A percentile compares a stretch with the other conserved stretches of the same genome.
phyloP scores from a whole-genome alignment of 2,113 vertebrate genomes.

The Leucosticte australis region DNA sequence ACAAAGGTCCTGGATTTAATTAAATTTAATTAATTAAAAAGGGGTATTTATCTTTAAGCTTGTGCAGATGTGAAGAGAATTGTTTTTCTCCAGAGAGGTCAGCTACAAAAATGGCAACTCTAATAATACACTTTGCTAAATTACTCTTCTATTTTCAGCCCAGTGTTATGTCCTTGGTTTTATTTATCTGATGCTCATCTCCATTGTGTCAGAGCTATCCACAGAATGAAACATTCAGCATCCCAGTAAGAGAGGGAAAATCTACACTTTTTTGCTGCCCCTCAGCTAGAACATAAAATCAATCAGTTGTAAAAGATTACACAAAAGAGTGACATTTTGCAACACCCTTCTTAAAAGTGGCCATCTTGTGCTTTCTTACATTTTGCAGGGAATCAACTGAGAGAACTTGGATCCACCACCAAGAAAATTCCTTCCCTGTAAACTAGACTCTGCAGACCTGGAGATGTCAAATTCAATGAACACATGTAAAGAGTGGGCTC shows the following conservation, averaged over 20 bases:
- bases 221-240: background rate
- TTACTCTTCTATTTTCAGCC: background rate
- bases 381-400: background rate
- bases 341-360: background rate
- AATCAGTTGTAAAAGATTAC: background rate
- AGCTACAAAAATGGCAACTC: background rate
- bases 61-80: background rate
- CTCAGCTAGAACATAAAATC: background rate
- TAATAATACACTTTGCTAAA: background rate
- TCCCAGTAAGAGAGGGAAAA: background rate
- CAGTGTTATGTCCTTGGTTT: background rate
- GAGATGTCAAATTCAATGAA: background rate
- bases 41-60: background rate
- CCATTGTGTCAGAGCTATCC: background rate
- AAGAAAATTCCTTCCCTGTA: background rate
- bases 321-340: background rate
- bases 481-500: background rate
- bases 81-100: background rate
- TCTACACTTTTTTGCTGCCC: background rate
- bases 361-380: background rate
- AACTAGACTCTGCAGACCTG: background rate
- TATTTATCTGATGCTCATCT: background rate
- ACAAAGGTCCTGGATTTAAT: background rate
- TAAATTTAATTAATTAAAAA: background rate
- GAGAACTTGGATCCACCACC: background rate